Evolutionary conservation across 2,113 vertebrate species (phyloP).

Genomic region (Nesogale talazaci): DNA sequence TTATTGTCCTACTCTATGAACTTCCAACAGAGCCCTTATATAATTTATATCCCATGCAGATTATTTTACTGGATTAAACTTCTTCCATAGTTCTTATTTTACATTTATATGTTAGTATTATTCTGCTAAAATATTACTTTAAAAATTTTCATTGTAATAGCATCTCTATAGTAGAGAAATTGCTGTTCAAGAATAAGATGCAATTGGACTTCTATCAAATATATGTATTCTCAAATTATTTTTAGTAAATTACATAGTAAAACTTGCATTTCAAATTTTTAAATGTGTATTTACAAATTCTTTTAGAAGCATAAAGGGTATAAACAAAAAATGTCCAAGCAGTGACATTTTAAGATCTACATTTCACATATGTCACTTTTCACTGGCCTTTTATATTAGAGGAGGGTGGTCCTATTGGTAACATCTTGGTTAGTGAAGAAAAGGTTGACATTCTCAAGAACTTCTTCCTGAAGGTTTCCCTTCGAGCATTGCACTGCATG

Average conservation of each 20-base stretch:
- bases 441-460: too few species aligned
- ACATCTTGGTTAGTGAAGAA: too few species aligned
- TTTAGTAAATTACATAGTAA: slow-evolving; percentile 24
- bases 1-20: too few species aligned
- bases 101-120: not conserved
- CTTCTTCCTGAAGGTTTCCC: too few species aligned
- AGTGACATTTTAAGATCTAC: too few species aligned
- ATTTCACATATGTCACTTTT: too few species aligned
- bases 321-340: not conserved
- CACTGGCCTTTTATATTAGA: too few species aligned
- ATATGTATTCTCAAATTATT: not conserved
- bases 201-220: not conserved
- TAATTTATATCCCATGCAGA: too few species aligned
- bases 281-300: not conserved
- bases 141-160: not conserved
- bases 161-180: not conserved
- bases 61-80: not conserved
- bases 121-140: not conserved
- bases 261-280: not conserved
- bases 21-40: too few species aligned
- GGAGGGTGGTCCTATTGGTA: too few species aligned
- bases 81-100: not conserved
- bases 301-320: not conserved
- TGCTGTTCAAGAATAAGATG: not conserved
- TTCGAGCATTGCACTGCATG: too few species aligned